Conservation (phyloP, 2,888 invertebrate species). For the Choreutis nemorana region DNA sequence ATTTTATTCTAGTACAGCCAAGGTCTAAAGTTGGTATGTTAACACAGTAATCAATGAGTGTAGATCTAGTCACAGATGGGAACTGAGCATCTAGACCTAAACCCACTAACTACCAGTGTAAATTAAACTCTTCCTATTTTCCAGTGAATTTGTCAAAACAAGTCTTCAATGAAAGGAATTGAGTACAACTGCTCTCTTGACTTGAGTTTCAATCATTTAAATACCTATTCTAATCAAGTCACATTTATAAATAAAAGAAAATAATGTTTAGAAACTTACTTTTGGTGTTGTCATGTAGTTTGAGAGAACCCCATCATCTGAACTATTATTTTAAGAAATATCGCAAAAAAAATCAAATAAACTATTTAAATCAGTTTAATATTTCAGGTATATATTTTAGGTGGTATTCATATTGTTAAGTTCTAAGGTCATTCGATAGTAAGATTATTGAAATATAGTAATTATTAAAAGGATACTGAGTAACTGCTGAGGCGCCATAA, state of each 20-base stretch:
- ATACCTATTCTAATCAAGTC: too few relatives aligned
- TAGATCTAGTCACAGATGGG: slow-evolving; percentile 84
- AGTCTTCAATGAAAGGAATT: too few relatives aligned
- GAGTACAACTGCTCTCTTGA: too few relatives aligned
- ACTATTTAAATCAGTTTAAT: too few relatives aligned
- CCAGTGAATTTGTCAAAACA: too few relatives aligned
- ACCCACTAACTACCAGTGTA: slow-evolving; percentile 66
- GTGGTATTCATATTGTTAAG: not conserved
- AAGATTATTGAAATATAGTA: not conserved
- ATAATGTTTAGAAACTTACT: too few relatives aligned
- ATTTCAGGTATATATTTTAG: not conserved
- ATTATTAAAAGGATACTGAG: slow-evolving; percentile 52
- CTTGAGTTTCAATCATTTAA: too few relatives aligned
- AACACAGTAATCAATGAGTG: slow-evolving; percentile 84
- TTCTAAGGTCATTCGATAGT: not conserved
- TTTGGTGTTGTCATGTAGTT: slow-evolving; percentile 52
- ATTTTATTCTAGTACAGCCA: too few relatives aligned
- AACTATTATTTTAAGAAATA: slow-evolving; percentile 33
- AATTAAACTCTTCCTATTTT: slow-evolving; percentile 5
- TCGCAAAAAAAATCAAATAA: slow-evolving; percentile 10
- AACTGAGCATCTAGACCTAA: slow-evolving; percentile 75
- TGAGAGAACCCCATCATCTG: slow-evolving; percentile 51
- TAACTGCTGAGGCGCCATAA: slow-evolving; percentile 33
- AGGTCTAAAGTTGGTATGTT: too few relatives aligned
- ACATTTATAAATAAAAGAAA: too few relatives aligned